phyloP scores from a whole-genome alignment of 2,797 vertebrate genomes.

The Thamnophis elegans region DNA sequence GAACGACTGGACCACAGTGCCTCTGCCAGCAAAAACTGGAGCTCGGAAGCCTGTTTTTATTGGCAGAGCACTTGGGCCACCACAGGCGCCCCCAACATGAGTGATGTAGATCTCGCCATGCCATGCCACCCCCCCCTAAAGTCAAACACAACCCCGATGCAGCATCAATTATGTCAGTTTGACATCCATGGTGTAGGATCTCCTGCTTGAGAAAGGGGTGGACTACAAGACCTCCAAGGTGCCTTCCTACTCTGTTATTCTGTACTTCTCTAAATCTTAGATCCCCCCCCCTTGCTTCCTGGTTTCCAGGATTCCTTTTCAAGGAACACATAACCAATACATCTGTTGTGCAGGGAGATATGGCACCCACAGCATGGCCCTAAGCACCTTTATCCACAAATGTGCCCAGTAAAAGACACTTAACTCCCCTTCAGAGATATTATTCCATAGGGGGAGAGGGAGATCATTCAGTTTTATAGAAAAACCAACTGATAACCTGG shows the following conservation, averaged over 20 bases:
- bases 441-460: background rate
- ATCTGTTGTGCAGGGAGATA: background rate
- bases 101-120: no score
- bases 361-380: background rate
- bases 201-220: background rate
- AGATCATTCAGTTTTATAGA: background rate
- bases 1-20: no score
- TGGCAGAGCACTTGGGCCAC: no score
- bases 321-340: background rate
- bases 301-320: background rate
- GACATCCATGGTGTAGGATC: no score
- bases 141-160: no score
- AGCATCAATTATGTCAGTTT: no score
- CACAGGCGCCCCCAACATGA: no score
- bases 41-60: no score
- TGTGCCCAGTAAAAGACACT: background rate
- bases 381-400: background rate
- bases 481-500: no score
- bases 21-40: no score
- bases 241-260: background rate
- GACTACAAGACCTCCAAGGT: background rate
- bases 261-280: background rate
- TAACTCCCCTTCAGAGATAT: background rate
- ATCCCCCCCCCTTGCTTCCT: background rate
- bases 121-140: no score